A percentile compares a stretch with the other conserved stretches of the same genome.
phyloP scores from a whole-genome alignment of 2,797 vertebrate species.

The Microcaecilia unicolor region DNA sequence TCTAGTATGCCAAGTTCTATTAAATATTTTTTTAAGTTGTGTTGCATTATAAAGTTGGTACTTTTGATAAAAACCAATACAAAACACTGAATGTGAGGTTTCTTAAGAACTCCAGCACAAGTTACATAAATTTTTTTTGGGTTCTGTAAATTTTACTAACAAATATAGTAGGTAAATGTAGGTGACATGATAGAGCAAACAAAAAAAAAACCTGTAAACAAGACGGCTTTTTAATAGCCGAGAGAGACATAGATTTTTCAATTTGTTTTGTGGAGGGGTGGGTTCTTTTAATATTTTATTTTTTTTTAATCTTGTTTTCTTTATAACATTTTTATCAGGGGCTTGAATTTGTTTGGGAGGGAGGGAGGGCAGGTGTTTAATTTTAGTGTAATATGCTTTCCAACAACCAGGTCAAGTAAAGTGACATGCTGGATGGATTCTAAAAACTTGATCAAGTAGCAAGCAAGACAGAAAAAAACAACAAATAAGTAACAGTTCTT shows the following conservation, averaged over 20 bases:
- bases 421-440: conserved; percentile 88
- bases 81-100: conserved; percentile 87
- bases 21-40: conserved; percentile 71
- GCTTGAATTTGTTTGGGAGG: conserved; percentile 38
- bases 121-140: conserved; percentile 82
- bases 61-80: conserved; percentile 83
- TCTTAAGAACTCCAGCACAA: conserved; percentile 70
- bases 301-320: conserved; percentile 53
- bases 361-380: no score
- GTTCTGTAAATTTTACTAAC: conserved; percentile 73
- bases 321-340: conserved; percentile 40
- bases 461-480: conserved; percentile 47
- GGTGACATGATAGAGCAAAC: conserved; percentile 62
- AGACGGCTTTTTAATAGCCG: conserved; percentile 19
- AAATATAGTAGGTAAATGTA: conserved; percentile 65
- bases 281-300: conserved; percentile 32
- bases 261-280: conserved; percentile 35
- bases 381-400: conserved; percentile 51
- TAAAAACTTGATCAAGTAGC: conserved; percentile 77
- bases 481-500: conserved; percentile 61
- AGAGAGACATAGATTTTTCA: conserved; percentile 46
- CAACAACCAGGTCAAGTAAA: conserved; percentile 80
- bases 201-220: conserved; percentile 51
- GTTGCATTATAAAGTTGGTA: conserved; percentile 80
- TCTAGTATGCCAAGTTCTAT: conserved; percentile 68